Percentiles rank a stretch among this genome's conserved stretches.
Evolutionary conservation across 2,113 vertebrate species (phyloP).

Genomic region (Chlamydotis undulata): DNA sequence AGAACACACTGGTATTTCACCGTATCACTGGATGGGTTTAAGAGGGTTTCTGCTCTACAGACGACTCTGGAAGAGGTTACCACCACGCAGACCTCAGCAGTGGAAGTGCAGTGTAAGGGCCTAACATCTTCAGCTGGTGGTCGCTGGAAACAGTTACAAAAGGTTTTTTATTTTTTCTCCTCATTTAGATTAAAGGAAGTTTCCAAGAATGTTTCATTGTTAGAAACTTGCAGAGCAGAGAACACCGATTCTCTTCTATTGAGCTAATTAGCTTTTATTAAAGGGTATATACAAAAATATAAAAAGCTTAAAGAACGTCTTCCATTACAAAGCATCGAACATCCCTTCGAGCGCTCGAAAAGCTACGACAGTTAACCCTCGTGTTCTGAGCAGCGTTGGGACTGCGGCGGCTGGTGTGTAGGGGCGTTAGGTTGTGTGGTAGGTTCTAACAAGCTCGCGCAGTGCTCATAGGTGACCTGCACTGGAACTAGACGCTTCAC

Average conservation of each 20-base stretch:
- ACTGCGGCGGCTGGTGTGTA: slow-evolving; percentile 37
- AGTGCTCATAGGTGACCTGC: slow-evolving; percentile 37
- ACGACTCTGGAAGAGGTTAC: background rate
- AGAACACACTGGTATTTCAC: slow-evolving; percentile 60
- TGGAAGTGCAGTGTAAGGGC: background rate
- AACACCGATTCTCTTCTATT: slow-evolving; percentile 11
- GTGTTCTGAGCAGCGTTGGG: background rate
- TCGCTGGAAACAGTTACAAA: slow-evolving; percentile 43
- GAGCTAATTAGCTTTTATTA: slow-evolving; percentile 32
- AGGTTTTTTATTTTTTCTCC: background rate
- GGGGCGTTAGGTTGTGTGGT: background rate
- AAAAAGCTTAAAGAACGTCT: slow-evolving; percentile 58
- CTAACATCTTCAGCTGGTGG: slow-evolving; percentile 8
- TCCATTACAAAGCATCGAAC: slow-evolving; percentile 25
- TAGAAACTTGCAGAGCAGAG: slow-evolving; percentile 40
- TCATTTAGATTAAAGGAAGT: background rate
- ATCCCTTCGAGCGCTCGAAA: slow-evolving; percentile 5
- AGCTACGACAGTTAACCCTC: background rate
- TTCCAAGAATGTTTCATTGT: background rate
- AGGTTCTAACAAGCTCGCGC: slow-evolving; percentile 20
- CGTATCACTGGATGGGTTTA: background rate
- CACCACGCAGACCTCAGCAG: background rate
- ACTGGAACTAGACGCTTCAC: slow-evolving; percentile 46
- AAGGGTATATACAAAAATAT: slow-evolving; percentile 64
- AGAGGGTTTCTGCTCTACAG: slow-evolving; percentile 59